phyloP scores from a whole-genome alignment of 2,113 vertebrate species.

The Alethe castanea region DNA sequence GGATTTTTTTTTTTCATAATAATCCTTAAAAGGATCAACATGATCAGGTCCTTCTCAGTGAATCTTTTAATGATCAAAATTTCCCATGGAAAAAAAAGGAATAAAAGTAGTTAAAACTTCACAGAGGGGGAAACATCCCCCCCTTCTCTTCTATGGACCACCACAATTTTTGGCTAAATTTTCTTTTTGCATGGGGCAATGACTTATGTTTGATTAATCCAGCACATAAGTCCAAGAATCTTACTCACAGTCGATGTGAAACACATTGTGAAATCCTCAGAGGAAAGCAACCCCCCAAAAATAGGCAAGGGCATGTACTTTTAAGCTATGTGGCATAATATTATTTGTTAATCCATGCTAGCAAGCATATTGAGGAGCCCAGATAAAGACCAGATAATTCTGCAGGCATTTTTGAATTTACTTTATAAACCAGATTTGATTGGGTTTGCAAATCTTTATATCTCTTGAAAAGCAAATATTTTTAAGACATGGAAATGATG shows the following conservation, averaged over 20 bases:
- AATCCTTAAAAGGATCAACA: background rate
- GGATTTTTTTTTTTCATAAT: background rate
- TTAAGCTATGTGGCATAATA: background rate
- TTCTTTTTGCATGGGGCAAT: background rate
- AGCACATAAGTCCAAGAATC: constrained; percentile 12
- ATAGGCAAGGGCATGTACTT: background rate
- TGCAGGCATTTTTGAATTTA: background rate
- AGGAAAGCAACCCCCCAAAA: background rate
- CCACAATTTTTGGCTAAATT: background rate
- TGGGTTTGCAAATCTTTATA: background rate
- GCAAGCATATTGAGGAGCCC: background rate
- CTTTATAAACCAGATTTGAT: background rate
- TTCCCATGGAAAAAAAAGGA: background rate
- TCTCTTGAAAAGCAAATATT: background rate
- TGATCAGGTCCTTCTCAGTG: background rate
- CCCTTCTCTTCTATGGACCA: background rate
- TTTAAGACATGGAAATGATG: background rate
- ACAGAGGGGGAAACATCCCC: accelerated
- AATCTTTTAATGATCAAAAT: background rate
- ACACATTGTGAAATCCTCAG: background rate
- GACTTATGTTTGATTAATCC: constrained; percentile 34
- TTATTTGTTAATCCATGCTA: background rate
- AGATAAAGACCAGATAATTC: background rate
- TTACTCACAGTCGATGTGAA: constrained; percentile 10
- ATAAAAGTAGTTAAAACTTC: background rate